Evolutionary conservation across 2,797 vertebrate genomes (phyloP).

Genomic region (Cossypha heuglini): DNA sequence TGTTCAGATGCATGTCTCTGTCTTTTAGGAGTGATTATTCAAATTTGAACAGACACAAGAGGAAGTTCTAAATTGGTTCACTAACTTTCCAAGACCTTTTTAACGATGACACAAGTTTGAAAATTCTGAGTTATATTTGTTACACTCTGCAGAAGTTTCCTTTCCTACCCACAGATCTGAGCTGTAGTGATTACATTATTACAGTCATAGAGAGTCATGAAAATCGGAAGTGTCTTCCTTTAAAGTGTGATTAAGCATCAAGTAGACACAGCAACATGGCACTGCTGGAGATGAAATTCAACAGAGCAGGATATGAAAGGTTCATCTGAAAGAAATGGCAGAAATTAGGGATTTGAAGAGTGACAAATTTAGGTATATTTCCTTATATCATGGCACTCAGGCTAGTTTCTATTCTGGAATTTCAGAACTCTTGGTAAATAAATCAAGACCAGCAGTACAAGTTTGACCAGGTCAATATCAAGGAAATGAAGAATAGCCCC

Average conservation of each 20-base stretch:
- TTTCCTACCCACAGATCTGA: not conserved
- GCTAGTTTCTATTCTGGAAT: not conserved
- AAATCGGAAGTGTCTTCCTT: not conserved
- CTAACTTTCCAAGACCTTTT: constrained; percentile 11
- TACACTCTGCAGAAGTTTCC: not conserved
- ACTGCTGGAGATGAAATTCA: not conserved
- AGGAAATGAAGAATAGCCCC: not conserved
- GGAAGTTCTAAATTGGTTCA: constrained; percentile 18
- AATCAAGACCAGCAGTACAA: not conserved
- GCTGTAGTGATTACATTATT: not conserved
- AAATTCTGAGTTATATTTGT: not conserved
- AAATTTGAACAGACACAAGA: not conserved
- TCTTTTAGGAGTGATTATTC: not conserved
- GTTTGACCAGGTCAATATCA: not conserved
- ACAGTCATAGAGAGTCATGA: not conserved
- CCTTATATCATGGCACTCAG: not conserved
- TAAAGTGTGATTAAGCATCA: not conserved
- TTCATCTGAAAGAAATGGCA: not conserved
- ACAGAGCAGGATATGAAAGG: not conserved
- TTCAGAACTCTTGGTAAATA: not conserved
- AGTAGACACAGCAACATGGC: accelerated
- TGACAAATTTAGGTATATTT: not conserved
- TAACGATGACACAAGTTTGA: not conserved
- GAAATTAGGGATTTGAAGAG: not conserved
- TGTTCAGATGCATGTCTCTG: not conserved